Evolutionary conservation across 2,888 invertebrate genomes (phyloP), one percentile per base, ranked within the genome.

Genomic region (Azorinus chamasolen): DNA sequence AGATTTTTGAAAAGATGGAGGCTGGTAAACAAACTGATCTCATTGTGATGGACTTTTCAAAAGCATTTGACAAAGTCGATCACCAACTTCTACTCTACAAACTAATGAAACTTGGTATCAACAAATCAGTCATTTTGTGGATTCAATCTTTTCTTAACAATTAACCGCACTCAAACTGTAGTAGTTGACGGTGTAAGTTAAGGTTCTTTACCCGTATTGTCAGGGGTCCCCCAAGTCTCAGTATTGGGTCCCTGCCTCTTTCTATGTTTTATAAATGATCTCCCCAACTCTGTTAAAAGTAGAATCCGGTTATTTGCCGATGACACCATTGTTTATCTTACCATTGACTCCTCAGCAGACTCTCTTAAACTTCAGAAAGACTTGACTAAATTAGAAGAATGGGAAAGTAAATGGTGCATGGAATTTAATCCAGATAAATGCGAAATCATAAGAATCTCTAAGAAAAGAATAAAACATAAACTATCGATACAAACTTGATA

Each of bases 221-320:
- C 59, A 10, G 53, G 65, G 2, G 65, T 66, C n/a, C 53, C 65
- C 2, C 65, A 65, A 32, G 65, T 59, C 14, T 55, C 55, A 20
- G 43, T 62, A 12, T 61, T 61, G 6, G 55, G 70, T 14, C 64
- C 70, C 16, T 50, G 59, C 24, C 41, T 76, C 20, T 76, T 70
- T 45, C 50, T 64, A 10, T 24, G 22, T 2, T 70, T 65, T 27
- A 61, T 65, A 5, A 70, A 64, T 46, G 64, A 70, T 57, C 25
- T 58, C 10, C 64, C 75, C 46, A 65, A 64, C 51, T 41, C 37
- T 16, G 18, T 76, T 37, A 59, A 61, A 61, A n/a, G n/a, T n/a
- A n/a, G n/a, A n/a, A 20, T 50, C 3, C 5, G 58, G 6, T 8
- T 70, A 2, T 76, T 76, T 70, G 75, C 75, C 12, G 61, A 76